Evolutionary conservation across 2,888 invertebrate genomes (phyloP), one percentile per base, ranked within the genome.

Genomic region (Meteorus cinctellus): DNA sequence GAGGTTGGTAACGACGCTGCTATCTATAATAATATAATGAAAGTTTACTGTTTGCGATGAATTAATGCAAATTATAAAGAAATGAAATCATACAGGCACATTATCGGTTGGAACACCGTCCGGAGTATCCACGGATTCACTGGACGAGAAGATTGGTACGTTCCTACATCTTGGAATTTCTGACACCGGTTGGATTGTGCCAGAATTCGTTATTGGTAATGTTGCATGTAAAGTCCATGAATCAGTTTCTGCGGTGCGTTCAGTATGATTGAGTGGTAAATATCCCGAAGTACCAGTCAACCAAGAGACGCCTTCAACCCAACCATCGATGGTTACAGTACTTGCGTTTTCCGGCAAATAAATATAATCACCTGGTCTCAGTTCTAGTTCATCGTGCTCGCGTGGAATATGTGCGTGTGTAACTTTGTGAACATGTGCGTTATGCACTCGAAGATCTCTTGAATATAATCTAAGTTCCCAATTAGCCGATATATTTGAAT

Each of bases 381-480:
- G 90, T 87, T 97, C 96, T 79, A 97, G 90, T 89, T 97, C 97
- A 88, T 97, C 97, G 74, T 93, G 93, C 89, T 95, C 94, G 84
- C 93, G 92, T 2, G 96, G 95, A 77, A 91, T 90, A 86, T 96
- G 96, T 4, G 94, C 92, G 90, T 95, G 95, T n/a, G 94, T 92
- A 59, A 96, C 96, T 91, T 95, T 94, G 84, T 94, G 92, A 14
- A 95, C 95, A 93, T 94, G 88, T 16, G 87, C 79, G 74, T 81
- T 93, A 79, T 93, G 92, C 82, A 96, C 92, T 80, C 95, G 91
- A 12, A 94, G 92, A 89, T 97, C 97, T 79, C 96, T 92, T 0
- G 97, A 97, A 89, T 97, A 97, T 5, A 97, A 91, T 74, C 96
- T 92, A 62, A 97, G 90, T 89, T 97, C 96, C 97, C 97, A 97